Evolutionary conservation across 2,888 invertebrate species (phyloP), one percentile per base, ranked within the genome.

Genomic region (Horisme vitalbata): DNA sequence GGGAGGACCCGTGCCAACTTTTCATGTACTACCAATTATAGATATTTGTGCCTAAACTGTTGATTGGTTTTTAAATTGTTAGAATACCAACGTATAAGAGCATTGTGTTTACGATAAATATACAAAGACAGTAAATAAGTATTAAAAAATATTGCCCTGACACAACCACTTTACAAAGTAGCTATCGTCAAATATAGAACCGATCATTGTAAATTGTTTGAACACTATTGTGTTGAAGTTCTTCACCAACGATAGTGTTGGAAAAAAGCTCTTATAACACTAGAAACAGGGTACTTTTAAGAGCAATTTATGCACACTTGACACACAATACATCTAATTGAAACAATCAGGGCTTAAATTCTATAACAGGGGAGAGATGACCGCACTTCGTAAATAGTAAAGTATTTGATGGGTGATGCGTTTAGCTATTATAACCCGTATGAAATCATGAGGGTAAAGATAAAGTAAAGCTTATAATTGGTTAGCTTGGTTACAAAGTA

Each of bases 321-420:
- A 14, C 23, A n/a, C 38, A 43, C 39, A 52, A 52, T 46, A 39
- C 12, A 36, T 13, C 43, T 38, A 46, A 52, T 52, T 52, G 51
- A 52, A 44, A 46, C 51, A 47, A 47, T 52, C 46, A 46, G 20
- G 18, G 43, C 14, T 24, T 24, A 9, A 14, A 36, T 35, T 44
- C 24, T 3, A 20, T 10, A 21, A 13, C 34, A 28, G 8, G 23
- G 28, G 43, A 28, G 27, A 9, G 27, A 12, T 23, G 28, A 35
- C 9, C 10, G 35, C 9, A 26, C 24, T 12, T 21, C 23, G 31
- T 23, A 39, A 14, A 9, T 18, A n/a, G n/a, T 12, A 9, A 10
- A 14, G 11, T 13, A 37, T 18, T 21, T 2, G 10, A 37, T 6
- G 11, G 20, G 18, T 3, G 14, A n/a, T n/a, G n/a, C n/a, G n/a